Evolutionary conservation across 2,888 invertebrate species (phyloP), one percentile per base, ranked within the genome.

Genomic region (Meiosimyza decipiens): DNA sequence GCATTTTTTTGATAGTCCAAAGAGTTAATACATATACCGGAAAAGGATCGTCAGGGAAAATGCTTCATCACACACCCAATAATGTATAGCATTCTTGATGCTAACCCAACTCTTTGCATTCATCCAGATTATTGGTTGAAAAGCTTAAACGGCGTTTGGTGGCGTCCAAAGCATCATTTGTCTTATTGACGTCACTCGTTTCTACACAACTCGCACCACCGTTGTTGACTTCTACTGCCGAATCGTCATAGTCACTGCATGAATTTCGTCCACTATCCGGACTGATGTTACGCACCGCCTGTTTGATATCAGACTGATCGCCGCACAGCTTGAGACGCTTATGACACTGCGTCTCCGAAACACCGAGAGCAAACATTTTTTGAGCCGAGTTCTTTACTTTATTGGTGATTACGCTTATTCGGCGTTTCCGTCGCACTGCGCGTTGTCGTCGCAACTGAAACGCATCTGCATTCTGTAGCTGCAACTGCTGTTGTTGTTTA

Each of bases 71-170:
- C 9, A 51, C 16, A 13, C 64, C 52, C 52, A 6, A 50, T 18
- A 7, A 51, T 47, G n/a, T 50, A 4, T 22, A 6, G 52, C 52
- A 11, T 54, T 15, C 65, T 50, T 9, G 9, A 9, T 5, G 15
- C 64, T 13, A 6, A 28, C 13, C 40, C 12, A 50, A 13, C 59
- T 57, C 22, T 94, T 93, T 94, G 94, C 94, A 15, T 93, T 94
- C 85, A 93, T 93, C 84, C 94, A 95, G 81, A 50, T 79, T 80
- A 92, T 82, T 94, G 90, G 89, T 92, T 93, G 74, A 82, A 75
- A 83, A 84, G 71, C 81, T 81, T 12, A 84, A 77, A 3, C 84
- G 80, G 40, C 85, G 79, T 73, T 85, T 85, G 52, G 82, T 83
- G 15, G 68, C 77, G 60, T 79, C 80, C 68, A 76, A 52, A 11